Base-by-base conservation (phyloP, 2,113 vertebrate species). In the Antechinus stuartii region DNA sequence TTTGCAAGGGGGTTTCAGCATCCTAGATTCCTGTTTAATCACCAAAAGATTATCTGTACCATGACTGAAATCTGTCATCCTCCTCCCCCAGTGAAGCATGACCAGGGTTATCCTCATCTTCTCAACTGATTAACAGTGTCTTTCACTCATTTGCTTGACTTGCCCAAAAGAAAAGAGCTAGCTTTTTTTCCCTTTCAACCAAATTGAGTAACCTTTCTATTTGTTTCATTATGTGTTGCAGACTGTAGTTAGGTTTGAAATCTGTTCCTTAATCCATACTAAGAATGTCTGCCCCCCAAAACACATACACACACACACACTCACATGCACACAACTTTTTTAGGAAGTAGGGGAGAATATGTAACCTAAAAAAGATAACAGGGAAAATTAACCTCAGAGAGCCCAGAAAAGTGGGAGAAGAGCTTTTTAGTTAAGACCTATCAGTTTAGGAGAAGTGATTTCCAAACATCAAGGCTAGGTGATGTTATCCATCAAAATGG, bases 401-500 rank as follows among this genome's bases (percentile, higher is more conserved):
- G 8, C 16, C 61, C 68, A 42, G 68, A 76, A 76, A 76, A 76
- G 14, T 76, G 35, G 14, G 68, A 68, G 30, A 84, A 42, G n/a
- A 23, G 68, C 1, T 42, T 42, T 0, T 84, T 42, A 84, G 7
- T 12, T 42, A 50, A 54, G 53, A 84, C 53, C 90, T 91, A 25
- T 91, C 27, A 22, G 14, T 42, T 84, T 52, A n/a, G 27, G 23
- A 27, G 26, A 19, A 42, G 26, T 92, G 6, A 90, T 76, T 89
- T 91, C 91, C 54, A 90, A 93, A 96, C 91, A 11, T 24, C 42
- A 46, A 68, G 94, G 11, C 23, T 91, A 61, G 42, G 24, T 30
- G 90, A 91, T 84, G 26, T 16, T 84, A n/a, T 25, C 35, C 68
- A 42, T 4, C 7, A 23, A 84, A 35, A 42, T 84, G n/a, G 16